A percentile compares a stretch with the other conserved stretches of the same genome.
Conservation (phyloP, 2,113 vertebrate genomes). For the Candoia aspera region DNA sequence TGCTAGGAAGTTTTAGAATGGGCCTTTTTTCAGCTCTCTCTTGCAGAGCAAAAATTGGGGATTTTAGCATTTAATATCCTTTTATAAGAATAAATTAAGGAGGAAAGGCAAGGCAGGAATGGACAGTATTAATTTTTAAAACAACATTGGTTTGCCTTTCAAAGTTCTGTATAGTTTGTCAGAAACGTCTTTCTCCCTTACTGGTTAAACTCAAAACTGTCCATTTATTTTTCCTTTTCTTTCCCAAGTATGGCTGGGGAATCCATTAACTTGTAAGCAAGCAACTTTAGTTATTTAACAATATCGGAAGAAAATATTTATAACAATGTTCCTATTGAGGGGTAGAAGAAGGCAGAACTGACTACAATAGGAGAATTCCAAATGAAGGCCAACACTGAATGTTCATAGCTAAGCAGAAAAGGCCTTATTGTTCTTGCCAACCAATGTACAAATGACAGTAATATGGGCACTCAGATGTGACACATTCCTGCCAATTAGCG, state of each 20-base stretch:
- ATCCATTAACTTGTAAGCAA: not conserved
- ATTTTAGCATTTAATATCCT: not conserved
- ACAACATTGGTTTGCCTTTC: not conserved
- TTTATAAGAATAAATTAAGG: not conserved
- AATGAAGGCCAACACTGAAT: not conserved
- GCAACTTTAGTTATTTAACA: not conserved
- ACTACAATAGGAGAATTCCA: not conserved
- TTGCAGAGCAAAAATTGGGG: not conserved
- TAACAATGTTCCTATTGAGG: not conserved
- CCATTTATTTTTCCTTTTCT: not conserved
- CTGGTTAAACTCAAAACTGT: not conserved
- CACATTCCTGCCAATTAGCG: constrained; percentile 59
- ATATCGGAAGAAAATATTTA: not conserved
- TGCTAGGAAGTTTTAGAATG: not conserved
- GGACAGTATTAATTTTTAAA: not conserved
- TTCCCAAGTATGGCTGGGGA: not conserved
- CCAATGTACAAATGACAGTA: constrained; percentile 54
- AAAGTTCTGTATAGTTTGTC: not conserved
- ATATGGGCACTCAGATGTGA: constrained; percentile 25
- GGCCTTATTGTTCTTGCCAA: constrained; percentile 37
- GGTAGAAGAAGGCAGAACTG: not conserved
- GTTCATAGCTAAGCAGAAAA: constrained; percentile 39
- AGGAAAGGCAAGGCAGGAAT: not conserved
- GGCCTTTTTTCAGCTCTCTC: not conserved
- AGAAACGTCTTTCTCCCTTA: not conserved